Evolutionary conservation across 53 echinoderm and acorn worm genomes (phyloP), one percentile per base, ranked within the genome.

Genomic region (Arbacia lixula): DNA sequence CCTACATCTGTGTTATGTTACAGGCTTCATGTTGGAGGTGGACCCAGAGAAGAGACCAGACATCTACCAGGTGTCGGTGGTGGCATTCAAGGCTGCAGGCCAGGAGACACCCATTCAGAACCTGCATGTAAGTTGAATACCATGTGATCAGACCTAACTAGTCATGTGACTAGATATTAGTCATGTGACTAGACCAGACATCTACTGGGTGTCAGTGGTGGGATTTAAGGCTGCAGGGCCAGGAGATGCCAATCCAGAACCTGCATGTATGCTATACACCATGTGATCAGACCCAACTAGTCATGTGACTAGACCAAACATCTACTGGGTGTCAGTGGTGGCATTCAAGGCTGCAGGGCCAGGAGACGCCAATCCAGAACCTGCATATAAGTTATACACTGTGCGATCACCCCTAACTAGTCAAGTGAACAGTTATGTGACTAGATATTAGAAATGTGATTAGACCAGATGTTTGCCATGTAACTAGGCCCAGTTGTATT

Each of bases 21-120:
- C 68, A 99, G 99, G 92, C 66, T 99, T 68, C 87, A 95, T 99
- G 99, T 66, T 99, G 35, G 99, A 95, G 71, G 92, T 99, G 32
- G 94, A 99, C 51, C 90, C 88, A 21, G 92, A 90, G 12, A 88
- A 74, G 32, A 65, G 99, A 14, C 99, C 99, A 53, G 94, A 99
- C 65, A 99, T 99, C 60, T 99, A 90, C 71, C 99, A 99, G 75
- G 94, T 99, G 34, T 92, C 99, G 20, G 84, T 71, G 28, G 38
- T 99, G 12, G 99, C 99, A 53, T 99, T 95, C 83, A 88, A 60
- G 46, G 90, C 95, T 22, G 84, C 76, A 12, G 85, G 92, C 12
- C 27, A 31, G 22, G 92, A 94, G 5, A 86, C 90, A 29, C 94
- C 99, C 0, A 84, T 99, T 8, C 92, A 90, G 38, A 99, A 99